Evolutionary conservation across 2,888 invertebrate genomes (phyloP), one percentile per base, ranked within the genome.

Genomic region (Alloscopus bannaensis): DNA sequence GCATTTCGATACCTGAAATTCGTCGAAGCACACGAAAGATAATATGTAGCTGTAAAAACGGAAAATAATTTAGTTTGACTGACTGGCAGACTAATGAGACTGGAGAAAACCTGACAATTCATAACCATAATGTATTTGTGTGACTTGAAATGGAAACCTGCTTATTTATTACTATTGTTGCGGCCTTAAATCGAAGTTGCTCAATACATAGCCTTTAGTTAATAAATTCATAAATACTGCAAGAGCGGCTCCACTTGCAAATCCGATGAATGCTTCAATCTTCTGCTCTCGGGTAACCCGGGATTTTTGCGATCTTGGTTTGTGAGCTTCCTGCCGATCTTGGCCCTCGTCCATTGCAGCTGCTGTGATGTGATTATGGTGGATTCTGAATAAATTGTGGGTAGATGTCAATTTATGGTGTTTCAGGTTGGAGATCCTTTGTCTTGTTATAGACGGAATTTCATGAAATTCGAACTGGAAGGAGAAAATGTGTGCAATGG

Each of bases 151-250:
- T 6, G 36, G 36, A 36, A 36, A 36, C 36, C 13, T 36, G 6
- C 8, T 36, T 8, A 6, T 36, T 6, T 36, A 36, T 36, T 36
- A 36, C 13, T 36, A 13, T 36, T 13, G 6, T 36, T 36, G 36
- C 36, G 13, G 64, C 28, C 73, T 20, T 16, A 73, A 40, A 45
- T 73, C 65, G 18, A 73, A 42, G 16, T 57, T 29, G 31, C 71
- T 62, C 20, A 64, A 55, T 3, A 72, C 40, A 26, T 73, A 73
- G 2, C 73, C 73, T 65, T 73, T 73, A 28, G 73, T 73, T 28
- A 72, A 47, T 22, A 73, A 55, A 40, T 73, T 73, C 65, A 64
- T 64, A 20, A 65, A 16, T 24, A 73, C 64, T 28, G 77, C 77
- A 29, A 77, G 42, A 0, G 70, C 28, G 24, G 70, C 24, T n/a